Base-by-base conservation (phyloP, 2,888 invertebrate genomes). In the Syrista parreyssii region DNA sequence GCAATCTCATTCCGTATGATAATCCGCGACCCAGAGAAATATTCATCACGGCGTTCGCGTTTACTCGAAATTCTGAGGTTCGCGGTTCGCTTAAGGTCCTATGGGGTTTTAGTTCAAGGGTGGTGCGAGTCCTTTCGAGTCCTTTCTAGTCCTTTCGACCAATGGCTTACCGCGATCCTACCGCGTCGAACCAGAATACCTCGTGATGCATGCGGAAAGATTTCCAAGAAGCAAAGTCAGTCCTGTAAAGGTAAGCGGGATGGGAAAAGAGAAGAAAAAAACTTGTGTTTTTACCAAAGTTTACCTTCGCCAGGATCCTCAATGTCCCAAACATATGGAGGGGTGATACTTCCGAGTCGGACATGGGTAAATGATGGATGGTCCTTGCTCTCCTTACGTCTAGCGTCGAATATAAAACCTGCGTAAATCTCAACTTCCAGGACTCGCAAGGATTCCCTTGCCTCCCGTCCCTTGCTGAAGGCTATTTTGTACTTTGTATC, bases 281-380 rank as follows among this genome's bases (percentile, higher is more conserved):
- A 81, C 77, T 84, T 82, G 80, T 78, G 84, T 84, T 86, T 86
- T 85, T 85, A 82, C 79, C 80, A 73, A 87, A 85, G 84, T 88
- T 85, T 79, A 55, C 55, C 80, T 76, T 77, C 81, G 77, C 78
- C 23, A 78, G 76, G 82, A 81, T 55, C 23, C 55, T 55, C 23
- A 23, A 55, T 55, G 55, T 55, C 55, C 55, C 55, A 55, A 55
- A 15, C 55, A 33, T 71, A 71, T 79, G 80, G 83, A 86, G 84
- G 82, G 83, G 87, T 88, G 88, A 87, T 89, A 90, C 88, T 88
- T 88, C 85, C 83, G 85, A 87, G 84, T 88, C 87, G 88, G 87
- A 88, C 88, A 84, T 83, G 86, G 86, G 89, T 91, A 90, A 91
- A 90, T 91, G 90, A 91, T 91, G 90, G 88, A 91, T 91, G 84